These are phyloP conservation scores for Pristionchus entomophagus DNA, from an alignment of 2,888 invertebrate genomes.

Conservation along the genomic window DNA sequence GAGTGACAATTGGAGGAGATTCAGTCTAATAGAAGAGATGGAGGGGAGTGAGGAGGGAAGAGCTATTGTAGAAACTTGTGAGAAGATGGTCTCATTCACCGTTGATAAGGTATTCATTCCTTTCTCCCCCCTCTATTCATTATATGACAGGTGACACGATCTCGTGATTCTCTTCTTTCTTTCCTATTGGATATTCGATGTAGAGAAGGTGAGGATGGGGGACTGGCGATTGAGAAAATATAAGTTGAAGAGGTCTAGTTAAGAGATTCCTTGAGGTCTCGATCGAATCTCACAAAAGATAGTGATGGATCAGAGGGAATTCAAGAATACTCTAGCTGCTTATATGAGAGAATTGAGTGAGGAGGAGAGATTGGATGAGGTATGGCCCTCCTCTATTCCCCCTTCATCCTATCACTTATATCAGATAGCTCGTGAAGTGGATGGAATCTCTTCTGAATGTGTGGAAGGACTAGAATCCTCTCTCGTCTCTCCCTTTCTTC, in stretches of 20 bases:
- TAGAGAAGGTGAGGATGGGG: constrained; percentile 1
- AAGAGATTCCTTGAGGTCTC: background rate
- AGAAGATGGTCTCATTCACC: constrained; percentile 12
- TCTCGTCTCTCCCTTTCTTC: background rate
- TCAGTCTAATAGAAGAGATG: constrained; percentile 13
- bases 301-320: background rate
- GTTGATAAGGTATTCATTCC: background rate
- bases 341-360: constrained; percentile 41
- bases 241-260: no score
- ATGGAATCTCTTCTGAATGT: background rate
- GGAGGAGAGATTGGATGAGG: constrained; percentile 43
- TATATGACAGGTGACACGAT: background rate
- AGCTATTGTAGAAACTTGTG: background rate
- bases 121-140: background rate
- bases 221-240: background rate
- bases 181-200: background rate
- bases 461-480: background rate
- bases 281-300: constrained; percentile 23
- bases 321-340: constrained; percentile 13
- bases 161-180: constrained; percentile 31
- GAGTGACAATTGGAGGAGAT: constrained; percentile 43
- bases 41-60: constrained; percentile 9
- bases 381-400: background rate
- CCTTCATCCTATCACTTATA: background rate
- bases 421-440: constrained; percentile 34